Conservation (phyloP, 2,888 invertebrate species). For the Torymus texanus region DNA sequence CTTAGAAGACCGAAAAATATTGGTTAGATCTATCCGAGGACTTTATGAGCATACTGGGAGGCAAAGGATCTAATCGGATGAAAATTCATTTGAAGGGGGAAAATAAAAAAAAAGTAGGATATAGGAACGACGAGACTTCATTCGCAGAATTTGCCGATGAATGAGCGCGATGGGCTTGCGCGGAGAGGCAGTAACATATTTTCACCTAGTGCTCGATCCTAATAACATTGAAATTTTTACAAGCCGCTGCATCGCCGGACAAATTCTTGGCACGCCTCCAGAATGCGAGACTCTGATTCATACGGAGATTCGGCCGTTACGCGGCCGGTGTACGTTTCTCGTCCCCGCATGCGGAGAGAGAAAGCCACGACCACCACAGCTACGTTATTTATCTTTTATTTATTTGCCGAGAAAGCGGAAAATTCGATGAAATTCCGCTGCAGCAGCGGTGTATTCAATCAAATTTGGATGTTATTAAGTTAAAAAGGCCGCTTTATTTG, state of each 20-base stretch:
- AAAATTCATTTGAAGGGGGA: no score
- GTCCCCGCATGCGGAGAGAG: background rate
- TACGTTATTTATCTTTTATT: slow-evolving; percentile 42
- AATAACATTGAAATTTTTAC: slow-evolving; percentile 66
- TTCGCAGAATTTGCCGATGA: background rate
- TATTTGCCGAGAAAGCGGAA: slow-evolving; percentile 1
- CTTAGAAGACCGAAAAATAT: no score
- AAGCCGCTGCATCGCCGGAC: slow-evolving; percentile 58
- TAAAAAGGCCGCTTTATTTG: background rate
- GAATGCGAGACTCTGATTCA: slow-evolving; percentile 32
- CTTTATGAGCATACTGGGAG: no score
- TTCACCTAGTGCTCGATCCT: slow-evolving; percentile 25
- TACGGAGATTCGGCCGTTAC: slow-evolving; percentile 23
- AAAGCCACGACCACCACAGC: no score
- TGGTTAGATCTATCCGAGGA: no score
- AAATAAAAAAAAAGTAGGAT: no score
- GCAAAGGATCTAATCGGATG: no score
- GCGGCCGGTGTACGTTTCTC: slow-evolving; percentile 20
- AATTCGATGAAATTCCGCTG: background rate
- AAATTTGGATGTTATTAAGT: background rate
- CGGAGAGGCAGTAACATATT: slow-evolving; percentile 26
- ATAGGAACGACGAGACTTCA: background rate
- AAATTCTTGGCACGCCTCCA: slow-evolving; percentile 63
- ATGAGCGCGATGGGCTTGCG: background rate
- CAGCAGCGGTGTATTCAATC: background rate